A percentile compares a stretch with the other conserved stretches of the same genome.
These are phyloP conservation scores for Allobates femoralis DNA, from an alignment of 2,797 vertebrate species.

Conservation along the genomic window DNA sequence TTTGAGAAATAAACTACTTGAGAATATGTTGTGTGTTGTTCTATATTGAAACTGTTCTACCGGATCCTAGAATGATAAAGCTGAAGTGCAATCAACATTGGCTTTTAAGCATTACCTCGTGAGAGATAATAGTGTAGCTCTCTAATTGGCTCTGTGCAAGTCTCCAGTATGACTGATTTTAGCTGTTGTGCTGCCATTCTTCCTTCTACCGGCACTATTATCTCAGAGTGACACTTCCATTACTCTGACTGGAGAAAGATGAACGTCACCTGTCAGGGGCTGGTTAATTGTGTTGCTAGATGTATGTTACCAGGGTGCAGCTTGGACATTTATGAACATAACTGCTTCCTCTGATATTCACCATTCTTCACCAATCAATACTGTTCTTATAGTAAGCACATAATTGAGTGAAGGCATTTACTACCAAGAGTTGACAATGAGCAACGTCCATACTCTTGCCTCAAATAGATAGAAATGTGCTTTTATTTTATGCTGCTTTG, in stretches of 20 bases:
- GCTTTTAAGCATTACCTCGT: constrained; percentile 73
- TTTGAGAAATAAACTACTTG: constrained; percentile 3
- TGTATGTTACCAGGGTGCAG: constrained; percentile 84
- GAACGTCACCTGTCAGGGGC: constrained; percentile 91
- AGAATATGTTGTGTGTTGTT: background rate
- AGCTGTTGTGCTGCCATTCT: constrained; percentile 77
- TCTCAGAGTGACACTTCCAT: constrained; percentile 93
- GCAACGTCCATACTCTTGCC: constrained; percentile 76
- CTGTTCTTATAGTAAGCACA: constrained; percentile 76
- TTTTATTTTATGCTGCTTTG: constrained; percentile 75
- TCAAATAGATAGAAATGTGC: constrained; percentile 77
- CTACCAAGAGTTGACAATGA: constrained; percentile 74
- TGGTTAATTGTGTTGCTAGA: constrained; percentile 95
- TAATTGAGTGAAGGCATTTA: constrained; percentile 82
- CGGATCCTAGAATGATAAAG: constrained; percentile 75
- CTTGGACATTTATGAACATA: constrained; percentile 88
- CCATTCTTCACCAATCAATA: constrained; percentile 84
- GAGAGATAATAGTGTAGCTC: constrained; percentile 73
- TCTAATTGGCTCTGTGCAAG: constrained; percentile 81
- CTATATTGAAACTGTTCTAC: constrained; percentile 55
- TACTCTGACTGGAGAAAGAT: constrained; percentile 93
- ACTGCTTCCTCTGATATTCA: constrained; percentile 81
- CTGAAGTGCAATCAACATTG: constrained; percentile 71
- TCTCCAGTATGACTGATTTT: constrained; percentile 80
- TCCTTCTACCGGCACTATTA: constrained; percentile 87